Conservation (phyloP, 2,888 invertebrate species). For the Dicyrtomina minuta region DNA sequence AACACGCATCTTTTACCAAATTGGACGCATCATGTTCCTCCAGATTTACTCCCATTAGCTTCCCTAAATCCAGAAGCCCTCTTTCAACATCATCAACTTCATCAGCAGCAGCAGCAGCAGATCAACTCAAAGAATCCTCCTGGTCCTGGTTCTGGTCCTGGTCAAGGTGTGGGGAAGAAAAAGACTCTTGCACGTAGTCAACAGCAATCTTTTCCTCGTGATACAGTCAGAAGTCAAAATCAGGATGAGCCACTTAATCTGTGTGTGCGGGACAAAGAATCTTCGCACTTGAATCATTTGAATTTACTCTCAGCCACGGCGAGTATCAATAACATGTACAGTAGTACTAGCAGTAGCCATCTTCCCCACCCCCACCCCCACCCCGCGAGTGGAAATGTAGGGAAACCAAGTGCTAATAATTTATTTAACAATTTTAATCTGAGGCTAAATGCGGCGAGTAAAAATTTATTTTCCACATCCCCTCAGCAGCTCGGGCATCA, state of each 20-base stretch:
- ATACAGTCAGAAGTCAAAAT: not conserved
- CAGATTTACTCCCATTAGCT: constrained; percentile 57
- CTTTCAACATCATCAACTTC: constrained; percentile 16
- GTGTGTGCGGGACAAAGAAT: constrained; percentile 45
- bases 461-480: not conserved
- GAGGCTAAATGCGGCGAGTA: constrained; percentile 8
- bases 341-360: not conserved
- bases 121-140: too few relatives aligned
- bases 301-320: not conserved
- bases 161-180: too few relatives aligned
- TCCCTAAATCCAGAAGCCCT: constrained; percentile 55
- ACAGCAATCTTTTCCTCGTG: not conserved
- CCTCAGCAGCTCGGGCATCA: not conserved
- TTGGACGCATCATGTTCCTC: constrained; percentile 59
- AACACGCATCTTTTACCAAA: not conserved
- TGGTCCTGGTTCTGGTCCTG: too few relatives aligned
- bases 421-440: constrained; percentile 37
- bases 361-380: not conserved
- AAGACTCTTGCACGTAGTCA: too few relatives aligned
- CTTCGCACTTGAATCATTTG: not conserved
- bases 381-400: not conserved
- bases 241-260: constrained; percentile 49
- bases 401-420: constrained; percentile 25
- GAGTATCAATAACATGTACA: too few relatives aligned
- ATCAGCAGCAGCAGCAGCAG: constrained; percentile 59